Percentiles rank a stretch among this genome's conserved stretches.
phyloP scores from a whole-genome alignment of 2,113 vertebrate species.

The Athene noctua region DNA sequence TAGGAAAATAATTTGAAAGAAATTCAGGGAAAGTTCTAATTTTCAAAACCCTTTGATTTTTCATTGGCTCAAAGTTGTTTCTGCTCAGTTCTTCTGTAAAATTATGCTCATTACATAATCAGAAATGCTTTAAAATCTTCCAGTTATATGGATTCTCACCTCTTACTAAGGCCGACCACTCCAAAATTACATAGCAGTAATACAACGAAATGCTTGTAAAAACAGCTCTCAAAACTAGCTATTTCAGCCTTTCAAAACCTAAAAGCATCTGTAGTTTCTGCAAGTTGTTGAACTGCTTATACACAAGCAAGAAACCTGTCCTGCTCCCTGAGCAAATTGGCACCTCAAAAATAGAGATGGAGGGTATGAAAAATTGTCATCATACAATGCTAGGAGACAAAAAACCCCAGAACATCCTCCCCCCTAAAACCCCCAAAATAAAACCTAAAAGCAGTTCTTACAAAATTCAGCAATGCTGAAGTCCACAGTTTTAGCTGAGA shows the following conservation, averaged over 20 bases:
- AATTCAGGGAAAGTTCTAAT: not conserved
- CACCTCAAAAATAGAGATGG: not conserved
- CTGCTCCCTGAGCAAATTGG: not conserved
- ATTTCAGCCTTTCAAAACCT: not conserved
- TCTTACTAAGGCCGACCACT: not conserved
- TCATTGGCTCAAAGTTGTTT: not conserved
- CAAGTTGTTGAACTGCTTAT: not conserved
- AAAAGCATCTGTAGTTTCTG: not conserved
- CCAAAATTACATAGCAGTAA: not conserved
- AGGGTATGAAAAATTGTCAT: not conserved
- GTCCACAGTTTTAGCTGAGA: not conserved
- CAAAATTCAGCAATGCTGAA: not conserved
- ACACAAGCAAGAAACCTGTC: not conserved
- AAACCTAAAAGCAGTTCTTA: not conserved
- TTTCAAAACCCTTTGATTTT: not conserved
- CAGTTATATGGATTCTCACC: not conserved
- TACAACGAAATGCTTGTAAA: not conserved
- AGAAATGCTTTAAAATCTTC: not conserved
- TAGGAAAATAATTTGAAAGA: not conserved
- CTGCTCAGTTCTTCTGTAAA: not conserved
- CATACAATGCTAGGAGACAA: not conserved
- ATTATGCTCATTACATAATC: not conserved
- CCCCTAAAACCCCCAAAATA: not conserved
- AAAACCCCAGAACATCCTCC: not conserved
- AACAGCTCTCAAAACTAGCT: not conserved